Evolutionary conservation across 2,888 invertebrate genomes (phyloP), one percentile per base, ranked within the genome.

Genomic region (Oscheius sp.): DNA sequence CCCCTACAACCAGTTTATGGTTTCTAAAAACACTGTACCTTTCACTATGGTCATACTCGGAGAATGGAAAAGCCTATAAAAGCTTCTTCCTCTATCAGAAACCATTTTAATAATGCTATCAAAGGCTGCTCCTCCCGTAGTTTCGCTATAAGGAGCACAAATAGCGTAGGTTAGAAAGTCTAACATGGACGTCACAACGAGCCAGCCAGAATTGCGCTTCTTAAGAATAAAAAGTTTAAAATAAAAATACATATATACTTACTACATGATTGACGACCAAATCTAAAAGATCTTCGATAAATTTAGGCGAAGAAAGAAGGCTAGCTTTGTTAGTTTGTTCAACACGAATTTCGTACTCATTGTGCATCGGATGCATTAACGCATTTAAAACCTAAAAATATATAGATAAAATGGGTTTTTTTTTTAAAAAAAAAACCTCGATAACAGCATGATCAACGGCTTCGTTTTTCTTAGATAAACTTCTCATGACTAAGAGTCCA

Each of bases 111-210:
- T 90, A 69, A 98, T 91, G 83, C 93, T 93, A 89, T 99, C 98
- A 89, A 96, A 96, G 89, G 95, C 75, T 2, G 78, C 75, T 23
- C 78, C 77, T 23, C 41, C 96, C 0, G 99, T 99, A 3, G 99
- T 99, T 90, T 99, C 99, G 88, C 96, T 95, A 90, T 98, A 99
- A 3, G 99, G 99, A 78, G 97, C 95, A 90, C 99, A 99, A 53
- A 99, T 91, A 2, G 96, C 94, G 91, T 97, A 99, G 49, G 98
- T 99, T 78, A 99, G 91, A 89, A 99, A 95, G 90, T 99, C 99
- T 89, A 99, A 91, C 96, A 99, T 96, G 79, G 96, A 95, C 41
- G 96, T 94, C 78, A 99, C 94, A 16, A 99, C 94, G 63, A 99
- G 90, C 58, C 98, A 97, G 2, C 98, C 98, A 70, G 95, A 96